Percentiles rank a stretch among this genome's conserved stretches.
Evolutionary conservation across 2,113 vertebrate species (phyloP).

Genomic region (Felis chaus): DNA sequence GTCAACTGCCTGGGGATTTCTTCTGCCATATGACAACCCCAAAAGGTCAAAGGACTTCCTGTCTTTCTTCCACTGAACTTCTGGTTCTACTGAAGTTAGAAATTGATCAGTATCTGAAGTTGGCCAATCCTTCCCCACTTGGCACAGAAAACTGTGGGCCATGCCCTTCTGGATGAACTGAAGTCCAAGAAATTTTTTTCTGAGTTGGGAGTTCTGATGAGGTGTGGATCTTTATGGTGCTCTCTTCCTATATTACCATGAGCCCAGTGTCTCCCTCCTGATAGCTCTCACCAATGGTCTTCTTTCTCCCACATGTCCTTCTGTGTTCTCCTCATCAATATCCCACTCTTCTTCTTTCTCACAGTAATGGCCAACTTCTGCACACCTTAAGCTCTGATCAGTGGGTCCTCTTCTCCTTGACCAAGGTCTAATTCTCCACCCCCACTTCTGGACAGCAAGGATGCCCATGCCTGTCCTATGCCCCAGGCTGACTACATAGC

Average conservation of each 20-base stretch:
- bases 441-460: not conserved
- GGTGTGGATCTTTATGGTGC: not conserved
- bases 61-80: not conserved
- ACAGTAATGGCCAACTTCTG: not conserved
- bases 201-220: not conserved
- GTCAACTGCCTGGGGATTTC: conserved; percentile 38
- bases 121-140: not conserved
- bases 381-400: not conserved
- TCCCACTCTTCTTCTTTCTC: not conserved
- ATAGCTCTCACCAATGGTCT: not conserved
- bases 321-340: not conserved
- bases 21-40: conserved; percentile 33
- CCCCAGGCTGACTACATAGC: not conserved
- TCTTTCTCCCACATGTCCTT: not conserved
- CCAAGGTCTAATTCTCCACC: not conserved
- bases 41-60: not conserved
- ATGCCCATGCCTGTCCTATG: not conserved
- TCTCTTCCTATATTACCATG: not conserved
- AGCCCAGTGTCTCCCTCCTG: not conserved
- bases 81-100: not conserved
- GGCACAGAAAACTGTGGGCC: not conserved
- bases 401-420: not conserved
- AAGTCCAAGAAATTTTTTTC: not conserved
- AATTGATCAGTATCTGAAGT: not conserved
- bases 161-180: not conserved